Percentiles rank a stretch among this genome's conserved stretches.
phyloP scores from a whole-genome alignment of 2,888 invertebrate genomes.

The Alsophila aescularia region DNA sequence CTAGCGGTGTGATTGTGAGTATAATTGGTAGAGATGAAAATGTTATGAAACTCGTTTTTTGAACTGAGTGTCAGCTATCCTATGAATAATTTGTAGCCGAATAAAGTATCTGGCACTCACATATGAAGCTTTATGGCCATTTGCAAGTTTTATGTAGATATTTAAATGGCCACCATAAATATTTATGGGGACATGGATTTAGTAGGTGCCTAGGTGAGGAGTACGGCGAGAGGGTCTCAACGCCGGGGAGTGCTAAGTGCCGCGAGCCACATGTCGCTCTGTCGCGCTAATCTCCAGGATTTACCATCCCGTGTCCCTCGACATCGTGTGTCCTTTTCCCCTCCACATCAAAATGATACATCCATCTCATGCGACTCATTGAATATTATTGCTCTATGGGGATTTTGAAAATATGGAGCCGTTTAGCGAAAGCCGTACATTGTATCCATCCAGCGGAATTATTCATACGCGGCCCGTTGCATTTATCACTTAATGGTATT shows the following conservation, averaged over 20 bases:
- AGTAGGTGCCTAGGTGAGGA: conserved; percentile 51
- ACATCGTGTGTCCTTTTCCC: conserved; percentile 59
- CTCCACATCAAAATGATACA: conserved; percentile 52
- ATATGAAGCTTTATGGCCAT: conserved; percentile 14
- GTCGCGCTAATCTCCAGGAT: conserved; percentile 83
- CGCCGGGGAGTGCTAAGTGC: conserved; percentile 74
- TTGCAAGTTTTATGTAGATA: conserved; percentile 29
- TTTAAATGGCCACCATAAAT: conserved; percentile 49
- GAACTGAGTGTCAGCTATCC: neutral
- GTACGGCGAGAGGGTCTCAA: conserved; percentile 47
- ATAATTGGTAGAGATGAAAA: too few species aligned
- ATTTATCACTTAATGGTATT: conserved; percentile 85
- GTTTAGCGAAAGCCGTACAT: conserved; percentile 83
- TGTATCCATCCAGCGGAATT: conserved; percentile 82
- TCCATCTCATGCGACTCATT: conserved; percentile 77
- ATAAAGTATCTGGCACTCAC: neutral
- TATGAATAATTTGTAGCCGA: neutral
- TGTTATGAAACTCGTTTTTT: too few species aligned
- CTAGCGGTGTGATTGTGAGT: too few species aligned
- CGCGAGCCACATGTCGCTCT: conserved; percentile 83
- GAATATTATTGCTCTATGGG: conserved; percentile 84
- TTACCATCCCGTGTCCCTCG: conserved; percentile 79
- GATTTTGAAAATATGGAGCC: conserved; percentile 85
- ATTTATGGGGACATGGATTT: conserved; percentile 54
- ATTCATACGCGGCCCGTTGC: conserved; percentile 80